Base-by-base conservation (phyloP, 2,797 vertebrate species). In the Alfaro cultratus region DNA sequence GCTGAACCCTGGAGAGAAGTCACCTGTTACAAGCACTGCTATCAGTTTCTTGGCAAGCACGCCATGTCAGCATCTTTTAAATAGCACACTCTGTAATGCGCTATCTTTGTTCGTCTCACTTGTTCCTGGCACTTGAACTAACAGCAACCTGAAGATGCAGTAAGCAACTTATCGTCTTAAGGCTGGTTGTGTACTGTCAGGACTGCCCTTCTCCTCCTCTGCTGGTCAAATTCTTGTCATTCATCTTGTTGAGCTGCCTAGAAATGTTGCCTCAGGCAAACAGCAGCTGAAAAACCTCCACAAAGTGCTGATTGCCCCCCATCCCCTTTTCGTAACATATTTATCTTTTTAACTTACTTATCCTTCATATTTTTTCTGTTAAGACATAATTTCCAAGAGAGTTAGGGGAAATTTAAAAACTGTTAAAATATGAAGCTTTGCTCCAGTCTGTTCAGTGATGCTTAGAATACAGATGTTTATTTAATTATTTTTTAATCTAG, bases 1-100 rank as follows among this genome's bases (percentile, higher is more conserved):
- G 68, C 75, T 6, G 64, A 80, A 62, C 51, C 79, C 29, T 77
- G 80, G 77, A 86, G 26, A 78, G 46, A 39, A 41, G 71, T 78
- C 78, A 23, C 74, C 80, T 80, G 80, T 77, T 83, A 73, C 78
- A 80, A 34, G 64, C 13, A 0, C 46, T 78, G 34, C 77, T 45
- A 46, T 77, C 51, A 18, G 23, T 62, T 80, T 88, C 75, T 83
- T 87, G 82, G 82, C 83, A 75, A 78, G 82, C 45, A 9, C 51
- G 73, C 76, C 26, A 62, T 76, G 84, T 89, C 75, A 87, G 83
- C 83, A 76, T 72, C 78, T 85, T 87, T 88, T 78, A 82, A 89
- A 83, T 21, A 83, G 70, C 36, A 0, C 76, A 68, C 51, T 49
- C 43, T 12, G 26, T 81, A 43, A 68, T 23, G 75, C 0, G 46